These are phyloP conservation scores for Tiaroga cobitis DNA, from an alignment of 2,797 vertebrate species.

Conservation along the genomic window DNA sequence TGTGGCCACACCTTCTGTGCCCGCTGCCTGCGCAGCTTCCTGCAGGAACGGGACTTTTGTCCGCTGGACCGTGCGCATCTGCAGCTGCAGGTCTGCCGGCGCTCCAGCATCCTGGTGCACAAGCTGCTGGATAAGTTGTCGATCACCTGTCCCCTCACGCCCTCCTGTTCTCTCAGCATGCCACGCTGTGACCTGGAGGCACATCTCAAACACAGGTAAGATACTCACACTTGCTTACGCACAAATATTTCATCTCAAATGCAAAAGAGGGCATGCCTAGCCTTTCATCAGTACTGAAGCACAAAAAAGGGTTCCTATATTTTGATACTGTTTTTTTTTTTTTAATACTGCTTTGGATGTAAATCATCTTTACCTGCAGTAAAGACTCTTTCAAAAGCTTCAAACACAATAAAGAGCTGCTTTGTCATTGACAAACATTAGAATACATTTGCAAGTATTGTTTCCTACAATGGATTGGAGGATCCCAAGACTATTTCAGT, in stretches of 20 bases:
- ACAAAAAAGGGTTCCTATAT: background rate
- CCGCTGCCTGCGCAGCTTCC: slow-evolving; percentile 96
- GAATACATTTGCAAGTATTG: background rate
- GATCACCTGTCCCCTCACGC: slow-evolving; percentile 87
- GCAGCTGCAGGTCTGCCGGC: slow-evolving; percentile 92
- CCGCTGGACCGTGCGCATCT: slow-evolving; percentile 93
- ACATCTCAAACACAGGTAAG: slow-evolving; percentile 96
- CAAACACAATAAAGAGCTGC: too few relatives aligned
- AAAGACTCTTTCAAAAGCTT: background rate
- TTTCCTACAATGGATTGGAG: background rate
- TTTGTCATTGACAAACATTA: background rate
- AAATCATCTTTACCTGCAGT: background rate
- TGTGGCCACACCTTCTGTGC: slow-evolving; percentile 98
- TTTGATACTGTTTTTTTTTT: background rate
- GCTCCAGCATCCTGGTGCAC: slow-evolving; percentile 97
- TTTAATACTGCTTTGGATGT: background rate
- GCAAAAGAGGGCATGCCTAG: background rate
- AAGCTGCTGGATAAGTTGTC: slow-evolving; percentile 96
- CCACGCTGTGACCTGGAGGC: slow-evolving; percentile 95
- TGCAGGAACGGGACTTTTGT: slow-evolving; percentile 97
- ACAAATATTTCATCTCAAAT: background rate
- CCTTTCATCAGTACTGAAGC: background rate
- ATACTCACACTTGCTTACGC: background rate
- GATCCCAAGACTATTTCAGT: background rate
- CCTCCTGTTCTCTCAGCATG: slow-evolving; percentile 90